A percentile compares a stretch with the other conserved stretches of the same genome.
Conservation (phyloP, 2,888 invertebrate species). For the Dynastes grantii region DNA sequence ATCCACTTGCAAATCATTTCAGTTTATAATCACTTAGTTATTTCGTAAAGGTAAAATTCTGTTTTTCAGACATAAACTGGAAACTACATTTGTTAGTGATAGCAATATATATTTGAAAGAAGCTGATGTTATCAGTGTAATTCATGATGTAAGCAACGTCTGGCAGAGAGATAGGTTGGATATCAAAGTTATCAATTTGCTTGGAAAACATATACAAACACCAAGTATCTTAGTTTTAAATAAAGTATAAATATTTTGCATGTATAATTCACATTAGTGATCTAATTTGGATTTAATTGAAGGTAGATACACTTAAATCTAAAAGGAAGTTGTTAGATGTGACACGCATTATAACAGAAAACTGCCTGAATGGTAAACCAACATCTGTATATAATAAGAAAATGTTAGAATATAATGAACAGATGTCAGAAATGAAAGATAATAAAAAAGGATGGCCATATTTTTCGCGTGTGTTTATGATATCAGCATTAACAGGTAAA, state of each 20-base stretch:
- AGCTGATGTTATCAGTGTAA: conserved; percentile 87
- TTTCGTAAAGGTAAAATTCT: too few species aligned
- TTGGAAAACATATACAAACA: conserved; percentile 76
- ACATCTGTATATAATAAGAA: conserved; percentile 56
- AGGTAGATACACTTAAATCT: conserved; percentile 82
- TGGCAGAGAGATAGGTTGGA: conserved; percentile 81
- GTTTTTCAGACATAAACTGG: conserved; percentile 72
- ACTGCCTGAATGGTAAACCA: conserved; percentile 65
- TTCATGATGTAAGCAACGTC: conserved; percentile 87
- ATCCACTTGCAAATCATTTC: too few species aligned
- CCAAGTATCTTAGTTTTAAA: conserved; percentile 89
- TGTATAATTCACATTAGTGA: conserved; percentile 57
- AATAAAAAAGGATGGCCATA: conserved; percentile 77
- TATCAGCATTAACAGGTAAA: conserved; percentile 85
- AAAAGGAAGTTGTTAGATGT: conserved; percentile 83
- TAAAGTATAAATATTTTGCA: conserved; percentile 75
- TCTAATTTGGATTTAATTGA: conserved; percentile 44
- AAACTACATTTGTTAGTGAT: conserved; percentile 75
- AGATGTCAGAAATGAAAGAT: conserved; percentile 55
- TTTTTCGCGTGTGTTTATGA: conserved; percentile 92
- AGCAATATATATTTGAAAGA: conserved; percentile 76
- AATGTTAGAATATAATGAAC: conserved; percentile 49
- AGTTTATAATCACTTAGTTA: too few species aligned
- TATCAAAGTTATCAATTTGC: conserved; percentile 78
- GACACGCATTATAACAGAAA: conserved; percentile 79